These are phyloP conservation scores for Electrophaes corylata DNA, from an alignment of 2,888 invertebrate genomes.

Conservation along the genomic window DNA sequence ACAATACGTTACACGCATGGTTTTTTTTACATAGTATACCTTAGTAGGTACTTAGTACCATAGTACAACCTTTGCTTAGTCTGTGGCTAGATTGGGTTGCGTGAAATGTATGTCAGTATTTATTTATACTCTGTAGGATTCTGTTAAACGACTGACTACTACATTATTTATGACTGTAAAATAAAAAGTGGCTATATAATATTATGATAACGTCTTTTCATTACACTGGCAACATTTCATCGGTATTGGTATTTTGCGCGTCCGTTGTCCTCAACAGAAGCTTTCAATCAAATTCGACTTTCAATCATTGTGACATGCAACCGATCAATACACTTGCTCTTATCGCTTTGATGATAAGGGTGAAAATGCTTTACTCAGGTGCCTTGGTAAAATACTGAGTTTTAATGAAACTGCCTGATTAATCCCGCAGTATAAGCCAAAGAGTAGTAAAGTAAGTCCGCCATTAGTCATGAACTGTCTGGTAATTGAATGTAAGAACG, in stretches of 20 bases:
- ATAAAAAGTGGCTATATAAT: not conserved
- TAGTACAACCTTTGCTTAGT: too few species aligned
- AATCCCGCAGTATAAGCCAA: constrained; percentile 8
- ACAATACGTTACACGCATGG: too few species aligned
- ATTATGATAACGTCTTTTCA: not conserved
- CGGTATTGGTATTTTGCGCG: constrained; percentile 6
- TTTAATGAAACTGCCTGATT: constrained; percentile 26
- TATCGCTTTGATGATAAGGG: constrained; percentile 7
- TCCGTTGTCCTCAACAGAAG: constrained; percentile 14
- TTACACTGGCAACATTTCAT: constrained; percentile 1
- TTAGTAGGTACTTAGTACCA: too few species aligned
- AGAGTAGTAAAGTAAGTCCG: constrained; percentile 24
- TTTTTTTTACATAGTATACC: too few species aligned
- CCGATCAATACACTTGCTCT: constrained; percentile 4
- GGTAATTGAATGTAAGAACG: constrained; percentile 29
- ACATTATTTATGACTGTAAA: not conserved
- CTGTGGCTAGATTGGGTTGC: too few species aligned
- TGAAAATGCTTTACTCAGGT: constrained; percentile 3
- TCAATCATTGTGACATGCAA: constrained; percentile 20
- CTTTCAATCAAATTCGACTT: constrained; percentile 24
- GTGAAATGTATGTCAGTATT: too few species aligned
- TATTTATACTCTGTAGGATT: too few species aligned
- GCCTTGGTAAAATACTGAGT: not conserved
- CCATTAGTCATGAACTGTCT: constrained; percentile 24
- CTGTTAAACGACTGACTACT: too few species aligned